Base-by-base conservation (phyloP, 2,113 vertebrate species). In the Puntigrus tetrazona region DNA sequence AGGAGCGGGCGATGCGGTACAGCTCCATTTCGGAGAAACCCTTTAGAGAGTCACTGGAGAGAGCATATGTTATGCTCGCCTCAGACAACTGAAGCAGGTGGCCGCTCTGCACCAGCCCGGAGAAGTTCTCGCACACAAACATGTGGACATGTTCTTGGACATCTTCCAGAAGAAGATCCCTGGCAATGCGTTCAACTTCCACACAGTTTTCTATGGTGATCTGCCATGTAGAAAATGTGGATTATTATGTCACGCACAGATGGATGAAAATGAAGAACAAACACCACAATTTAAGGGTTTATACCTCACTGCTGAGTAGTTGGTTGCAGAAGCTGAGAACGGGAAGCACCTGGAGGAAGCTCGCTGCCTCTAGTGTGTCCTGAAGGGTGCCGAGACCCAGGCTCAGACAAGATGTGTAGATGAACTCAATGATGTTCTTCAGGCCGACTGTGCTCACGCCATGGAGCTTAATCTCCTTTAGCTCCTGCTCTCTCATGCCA, bases 381-480 rank as follows among this genome's bases (percentile, higher is more conserved):
- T 95, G 95, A 6, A 96, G 93, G 74, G 90, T 94, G 31, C 85
- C 76, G 89, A 96, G 92, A 85, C 91, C 92, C 0, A 96, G 92
- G 78, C 38, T 89, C 85, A 96, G 89, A 78, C 90, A 92, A 84
- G 94, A 93, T 2, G 95, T 95, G 91, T 96, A 96, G 86, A 95
- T 95, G 90, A 96, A 96, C 57, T 95, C 93, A 22, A 96, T 94
- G 5, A 96, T 94, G 89, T 93, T 95, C 89, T 92, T 95, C 69
- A 96, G 90, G 20, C 95, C 95, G 10, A 82, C 55, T 41, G 88
- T 91, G 67, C 92, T 95, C 82, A 96, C 91, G 3, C 95, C 95
- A 29, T 95, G 94, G 72, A 96, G 93, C 89, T 95, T 95, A 69
- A 96, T 95, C 88, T 94, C 92, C n/a, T 85, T 90, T 91, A 95